phyloP scores from a whole-genome alignment of 2,113 vertebrate species.

The Hypanus sabinus region DNA sequence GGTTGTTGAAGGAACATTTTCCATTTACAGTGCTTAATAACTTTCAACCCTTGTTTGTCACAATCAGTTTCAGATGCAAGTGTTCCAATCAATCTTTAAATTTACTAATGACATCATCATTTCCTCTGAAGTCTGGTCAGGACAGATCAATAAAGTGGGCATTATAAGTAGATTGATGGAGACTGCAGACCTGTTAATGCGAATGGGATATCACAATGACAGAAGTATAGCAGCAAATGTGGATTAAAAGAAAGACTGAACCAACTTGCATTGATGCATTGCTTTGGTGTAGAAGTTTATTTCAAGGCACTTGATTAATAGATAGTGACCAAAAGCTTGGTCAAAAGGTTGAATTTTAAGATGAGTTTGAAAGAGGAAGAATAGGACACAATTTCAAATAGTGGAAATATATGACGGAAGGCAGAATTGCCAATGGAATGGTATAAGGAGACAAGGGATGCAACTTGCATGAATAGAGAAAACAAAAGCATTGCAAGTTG shows the following conservation, averaged over 20 bases:
- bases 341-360: not conserved
- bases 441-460: not conserved
- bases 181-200: not conserved
- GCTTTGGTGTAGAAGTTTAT: not conserved
- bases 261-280: not conserved
- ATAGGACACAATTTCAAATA: not conserved
- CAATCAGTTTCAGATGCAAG: constrained; percentile 3
- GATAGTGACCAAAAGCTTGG: not conserved
- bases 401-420: not conserved
- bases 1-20: not conserved
- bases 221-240: not conserved
- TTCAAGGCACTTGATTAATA: not conserved
- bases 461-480: not conserved
- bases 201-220: not conserved
- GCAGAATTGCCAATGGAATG: not conserved
- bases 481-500: not conserved
- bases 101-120: constrained; percentile 8
- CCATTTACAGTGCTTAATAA: not conserved
- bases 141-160: constrained; percentile 5
- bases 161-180: not conserved
- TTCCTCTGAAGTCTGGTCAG: not conserved
- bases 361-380: too few species aligned
- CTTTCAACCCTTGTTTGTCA: constrained; percentile 30
- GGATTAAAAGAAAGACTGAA: not conserved
- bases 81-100: constrained; percentile 6